Conservation (phyloP, 2,888 invertebrate species). For the Drosophila subquinaria region DNA sequence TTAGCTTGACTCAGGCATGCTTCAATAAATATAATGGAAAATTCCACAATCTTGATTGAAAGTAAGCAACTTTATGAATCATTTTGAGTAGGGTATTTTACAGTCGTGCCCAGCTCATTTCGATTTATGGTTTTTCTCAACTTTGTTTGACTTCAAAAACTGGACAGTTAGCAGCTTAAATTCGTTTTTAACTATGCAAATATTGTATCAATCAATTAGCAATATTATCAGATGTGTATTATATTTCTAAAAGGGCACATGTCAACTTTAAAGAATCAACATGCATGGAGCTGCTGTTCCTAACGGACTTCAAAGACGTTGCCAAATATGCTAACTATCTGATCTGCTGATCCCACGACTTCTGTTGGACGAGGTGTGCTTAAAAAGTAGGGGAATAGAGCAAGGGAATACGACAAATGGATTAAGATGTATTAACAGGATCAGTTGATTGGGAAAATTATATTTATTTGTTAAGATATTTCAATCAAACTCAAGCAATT, state of each 20-base stretch:
- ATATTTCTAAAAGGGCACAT: constrained; percentile 61
- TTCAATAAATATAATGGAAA: neutral
- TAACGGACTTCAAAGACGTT: constrained; percentile 15
- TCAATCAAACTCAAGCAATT: too few species aligned
- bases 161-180: constrained; percentile 67
- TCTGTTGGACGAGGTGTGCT: constrained; percentile 7
- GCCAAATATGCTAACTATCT: constrained; percentile 6
- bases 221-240: constrained; percentile 67
- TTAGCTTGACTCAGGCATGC: neutral
- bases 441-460: too few species aligned
- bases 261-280: constrained; percentile 65
- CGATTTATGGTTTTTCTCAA: constrained; percentile 21
- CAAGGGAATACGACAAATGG: neutral
- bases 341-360: constrained; percentile 14
- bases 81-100: neutral
- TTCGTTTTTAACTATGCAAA: constrained; percentile 73
- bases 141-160: constrained; percentile 32
- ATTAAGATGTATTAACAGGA: too few species aligned
- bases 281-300: constrained; percentile 30
- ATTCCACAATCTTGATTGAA: neutral
- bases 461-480: too few species aligned
- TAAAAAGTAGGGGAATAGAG: neutral
- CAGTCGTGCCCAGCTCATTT: constrained; percentile 1
- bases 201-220: constrained; percentile 71
- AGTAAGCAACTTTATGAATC: neutral